Evolutionary conservation across 2,113 vertebrate species (phyloP).

Genomic region (Tenrec ecaudatus): DNA sequence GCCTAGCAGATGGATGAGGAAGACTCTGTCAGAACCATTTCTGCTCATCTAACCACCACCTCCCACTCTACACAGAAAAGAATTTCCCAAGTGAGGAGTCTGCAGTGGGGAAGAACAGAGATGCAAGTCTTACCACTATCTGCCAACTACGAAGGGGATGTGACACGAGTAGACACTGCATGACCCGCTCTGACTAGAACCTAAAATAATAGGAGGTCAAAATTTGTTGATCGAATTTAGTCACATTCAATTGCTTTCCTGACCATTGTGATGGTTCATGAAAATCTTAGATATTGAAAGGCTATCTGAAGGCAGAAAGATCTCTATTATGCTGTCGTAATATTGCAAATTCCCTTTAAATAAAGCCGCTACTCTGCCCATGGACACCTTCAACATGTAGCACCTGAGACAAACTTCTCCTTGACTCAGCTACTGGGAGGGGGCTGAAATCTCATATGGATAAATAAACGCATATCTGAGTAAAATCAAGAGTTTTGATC

Average conservation of each 20-base stretch:
- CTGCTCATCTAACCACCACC: neutral
- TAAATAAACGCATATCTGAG: neutral
- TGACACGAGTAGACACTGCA: neutral
- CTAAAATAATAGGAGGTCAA: neutral
- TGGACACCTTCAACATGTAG: neutral
- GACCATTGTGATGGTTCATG: neutral
- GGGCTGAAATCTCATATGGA: neutral
- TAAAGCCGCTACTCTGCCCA: constrained; percentile 25
- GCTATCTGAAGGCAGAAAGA: constrained; percentile 25
- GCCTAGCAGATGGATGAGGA: constrained; percentile 34
- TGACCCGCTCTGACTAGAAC: neutral
- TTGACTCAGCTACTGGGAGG: neutral
- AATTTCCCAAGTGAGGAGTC: neutral
- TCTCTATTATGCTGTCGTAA: neutral
- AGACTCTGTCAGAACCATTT: neutral
- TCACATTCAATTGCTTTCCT: constrained; percentile 13
- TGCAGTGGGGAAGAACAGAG: neutral
- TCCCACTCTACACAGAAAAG: neutral
- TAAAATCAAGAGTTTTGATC: neutral
- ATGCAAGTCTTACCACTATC: neutral
- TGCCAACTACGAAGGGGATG: neutral
- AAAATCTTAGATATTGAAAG: constrained; percentile 19
- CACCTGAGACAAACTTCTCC: neutral
- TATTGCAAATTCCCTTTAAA: constrained; percentile 22
- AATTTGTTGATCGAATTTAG: neutral